Conservation (phyloP, 1,140 invertebrate species). For the Himalopsyche phryganea region DNA sequence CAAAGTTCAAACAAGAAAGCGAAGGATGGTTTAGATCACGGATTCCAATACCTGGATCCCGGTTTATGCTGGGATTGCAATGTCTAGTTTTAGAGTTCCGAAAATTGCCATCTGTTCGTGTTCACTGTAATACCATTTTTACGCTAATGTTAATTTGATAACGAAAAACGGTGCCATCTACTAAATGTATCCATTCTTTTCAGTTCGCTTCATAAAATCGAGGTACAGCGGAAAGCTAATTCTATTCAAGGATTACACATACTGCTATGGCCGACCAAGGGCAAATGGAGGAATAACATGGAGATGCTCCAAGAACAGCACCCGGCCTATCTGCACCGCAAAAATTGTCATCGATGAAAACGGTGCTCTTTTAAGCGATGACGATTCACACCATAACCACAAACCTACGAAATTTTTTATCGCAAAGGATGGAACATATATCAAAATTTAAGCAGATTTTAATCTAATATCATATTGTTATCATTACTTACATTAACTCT, state of each 20-base stretch:
- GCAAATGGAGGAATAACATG: not conserved
- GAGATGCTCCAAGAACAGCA: not conserved
- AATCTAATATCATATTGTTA: no score
- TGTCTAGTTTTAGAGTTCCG: no score
- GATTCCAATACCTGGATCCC: no score
- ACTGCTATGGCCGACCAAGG: not conserved
- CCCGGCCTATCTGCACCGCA: not conserved
- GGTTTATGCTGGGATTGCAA: no score
- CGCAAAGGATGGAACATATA: not conserved
- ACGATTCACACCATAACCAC: not conserved
- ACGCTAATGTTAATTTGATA: no score
- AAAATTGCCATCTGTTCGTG: no score
- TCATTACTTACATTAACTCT: no score
- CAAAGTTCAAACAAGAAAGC: no score
- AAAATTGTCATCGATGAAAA: not conserved
- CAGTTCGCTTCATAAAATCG: not conserved
- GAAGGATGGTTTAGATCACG: no score
- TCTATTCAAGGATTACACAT: not conserved
- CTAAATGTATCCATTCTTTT: not conserved
- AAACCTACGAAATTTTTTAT: not conserved
- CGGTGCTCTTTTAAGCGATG: not conserved
- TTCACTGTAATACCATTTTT: no score
- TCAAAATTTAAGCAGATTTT: no score
- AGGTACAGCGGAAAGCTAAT: not conserved
- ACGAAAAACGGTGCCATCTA: no score